phyloP scores from a whole-genome alignment of 2,888 invertebrate genomes.

The Drosophila suboccidentalis region DNA sequence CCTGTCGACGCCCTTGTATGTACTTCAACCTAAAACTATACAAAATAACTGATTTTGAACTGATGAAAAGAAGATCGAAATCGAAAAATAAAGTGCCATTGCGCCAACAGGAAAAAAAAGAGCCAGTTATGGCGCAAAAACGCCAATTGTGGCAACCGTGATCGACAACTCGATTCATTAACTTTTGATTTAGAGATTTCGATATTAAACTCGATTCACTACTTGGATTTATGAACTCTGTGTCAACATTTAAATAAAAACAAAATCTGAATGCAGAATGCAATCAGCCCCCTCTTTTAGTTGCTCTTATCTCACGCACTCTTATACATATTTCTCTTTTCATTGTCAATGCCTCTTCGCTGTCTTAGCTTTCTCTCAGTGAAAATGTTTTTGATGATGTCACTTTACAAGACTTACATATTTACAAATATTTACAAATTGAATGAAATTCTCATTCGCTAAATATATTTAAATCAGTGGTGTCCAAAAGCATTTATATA shows the following conservation, averaged over 20 bases:
- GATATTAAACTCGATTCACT: neutral
- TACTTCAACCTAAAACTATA: no score
- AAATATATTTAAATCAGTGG: neutral
- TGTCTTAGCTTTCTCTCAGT: neutral
- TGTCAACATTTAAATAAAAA: neutral
- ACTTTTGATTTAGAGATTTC: no score
- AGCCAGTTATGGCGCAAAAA: no score
- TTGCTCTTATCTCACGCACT: neutral
- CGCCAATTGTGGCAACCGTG: no score
- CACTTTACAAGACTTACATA: conserved; percentile 1
- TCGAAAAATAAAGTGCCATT: no score
- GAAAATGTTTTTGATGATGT: conserved; percentile 5
- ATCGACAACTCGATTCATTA: no score
- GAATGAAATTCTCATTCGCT: neutral
- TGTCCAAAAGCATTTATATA: no score
- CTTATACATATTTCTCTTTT: conserved; percentile 4
- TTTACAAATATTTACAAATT: conserved; percentile 5
- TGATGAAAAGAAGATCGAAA: no score
- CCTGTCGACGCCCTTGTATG: no score
- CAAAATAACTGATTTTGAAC: no score
- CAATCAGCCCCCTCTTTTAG: neutral
- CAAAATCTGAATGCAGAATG: neutral
- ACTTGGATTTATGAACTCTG: neutral
- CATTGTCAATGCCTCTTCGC: neutral
- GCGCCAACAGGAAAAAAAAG: no score